Conservation (phyloP, 2,888 invertebrate genomes). For the Pammene fasciana region DNA sequence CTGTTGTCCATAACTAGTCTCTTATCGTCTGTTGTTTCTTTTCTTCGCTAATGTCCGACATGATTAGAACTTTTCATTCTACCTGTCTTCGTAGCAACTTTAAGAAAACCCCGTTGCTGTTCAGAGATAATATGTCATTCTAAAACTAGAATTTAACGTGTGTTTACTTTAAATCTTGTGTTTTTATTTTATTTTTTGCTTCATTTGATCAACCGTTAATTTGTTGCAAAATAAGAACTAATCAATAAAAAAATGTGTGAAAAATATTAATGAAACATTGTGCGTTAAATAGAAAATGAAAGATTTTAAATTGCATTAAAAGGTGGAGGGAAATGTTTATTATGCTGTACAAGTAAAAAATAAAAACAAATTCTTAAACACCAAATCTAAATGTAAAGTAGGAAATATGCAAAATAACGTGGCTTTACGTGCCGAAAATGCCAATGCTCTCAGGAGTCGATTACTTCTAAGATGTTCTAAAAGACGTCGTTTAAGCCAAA, state of each 20-base stretch:
- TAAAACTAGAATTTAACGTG: not conserved
- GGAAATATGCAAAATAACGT: constrained; percentile 37
- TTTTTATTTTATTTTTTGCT: too few species aligned
- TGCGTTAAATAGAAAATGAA: too few species aligned
- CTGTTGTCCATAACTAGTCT: constrained; percentile 16
- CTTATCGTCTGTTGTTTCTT: constrained; percentile 27
- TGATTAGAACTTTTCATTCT: constrained; percentile 17
- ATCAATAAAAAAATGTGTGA: too few species aligned
- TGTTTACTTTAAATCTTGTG: too few species aligned
- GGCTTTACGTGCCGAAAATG: constrained; percentile 34
- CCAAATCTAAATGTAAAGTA: constrained; percentile 34
- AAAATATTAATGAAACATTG: too few species aligned
- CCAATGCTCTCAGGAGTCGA: constrained; percentile 59
- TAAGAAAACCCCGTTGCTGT: not conserved
- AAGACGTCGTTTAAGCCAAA: constrained; percentile 76
- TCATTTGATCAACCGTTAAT: too few species aligned
- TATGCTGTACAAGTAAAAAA: not conserved
- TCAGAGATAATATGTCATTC: not conserved
- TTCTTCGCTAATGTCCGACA: constrained; percentile 25
- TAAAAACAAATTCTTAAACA: constrained; percentile 17
- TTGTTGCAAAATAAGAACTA: too few species aligned
- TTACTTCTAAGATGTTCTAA: constrained; percentile 65
- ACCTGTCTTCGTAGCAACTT: not conserved
- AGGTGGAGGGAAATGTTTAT: too few species aligned
- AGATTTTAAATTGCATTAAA: too few species aligned